A percentile compares a stretch with the other conserved stretches of the same genome.
Evolutionary conservation across 2,888 invertebrate genomes (phyloP).

Genomic region (Ganaspis brasiliensis): DNA sequence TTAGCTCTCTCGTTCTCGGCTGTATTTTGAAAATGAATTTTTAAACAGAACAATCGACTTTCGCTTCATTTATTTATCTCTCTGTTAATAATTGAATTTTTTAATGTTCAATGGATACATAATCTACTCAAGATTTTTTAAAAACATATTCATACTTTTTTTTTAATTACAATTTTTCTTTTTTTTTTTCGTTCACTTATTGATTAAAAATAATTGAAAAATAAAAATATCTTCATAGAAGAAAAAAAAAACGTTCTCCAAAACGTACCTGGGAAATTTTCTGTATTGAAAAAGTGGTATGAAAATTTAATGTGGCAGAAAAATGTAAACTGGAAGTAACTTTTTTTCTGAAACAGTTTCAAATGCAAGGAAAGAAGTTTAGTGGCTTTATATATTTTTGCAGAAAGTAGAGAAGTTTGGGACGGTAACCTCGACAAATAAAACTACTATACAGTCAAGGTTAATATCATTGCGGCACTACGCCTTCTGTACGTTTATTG

Average conservation of each 20-base stretch:
- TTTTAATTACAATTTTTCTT: no score
- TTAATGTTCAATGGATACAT: no score
- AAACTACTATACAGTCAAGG: conserved; percentile 28
- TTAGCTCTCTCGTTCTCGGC: background rate
- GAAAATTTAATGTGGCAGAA: background rate
- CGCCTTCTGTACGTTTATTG: conserved; percentile 9
- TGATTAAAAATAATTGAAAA: no score
- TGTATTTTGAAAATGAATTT: background rate
- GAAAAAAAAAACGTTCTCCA: no score
- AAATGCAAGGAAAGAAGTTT: background rate
- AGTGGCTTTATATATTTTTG: background rate
- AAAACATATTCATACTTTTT: no score
- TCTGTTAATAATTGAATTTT: background rate
- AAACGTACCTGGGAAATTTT: no score
- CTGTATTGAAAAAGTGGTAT: background rate
- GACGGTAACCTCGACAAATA: background rate
- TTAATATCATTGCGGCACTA: conserved; percentile 21
- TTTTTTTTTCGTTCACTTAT: no score
- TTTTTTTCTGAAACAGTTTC: background rate
- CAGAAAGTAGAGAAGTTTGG: background rate
- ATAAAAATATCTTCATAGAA: no score
- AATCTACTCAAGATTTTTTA: no score
- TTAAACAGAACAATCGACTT: background rate
- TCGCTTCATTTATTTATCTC: background rate
- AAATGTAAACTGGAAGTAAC: background rate